Evolutionary conservation across 2,797 vertebrate genomes (phyloP), one percentile per base, ranked within the genome.

Genomic region (Enteromius trimaculatus): DNA sequence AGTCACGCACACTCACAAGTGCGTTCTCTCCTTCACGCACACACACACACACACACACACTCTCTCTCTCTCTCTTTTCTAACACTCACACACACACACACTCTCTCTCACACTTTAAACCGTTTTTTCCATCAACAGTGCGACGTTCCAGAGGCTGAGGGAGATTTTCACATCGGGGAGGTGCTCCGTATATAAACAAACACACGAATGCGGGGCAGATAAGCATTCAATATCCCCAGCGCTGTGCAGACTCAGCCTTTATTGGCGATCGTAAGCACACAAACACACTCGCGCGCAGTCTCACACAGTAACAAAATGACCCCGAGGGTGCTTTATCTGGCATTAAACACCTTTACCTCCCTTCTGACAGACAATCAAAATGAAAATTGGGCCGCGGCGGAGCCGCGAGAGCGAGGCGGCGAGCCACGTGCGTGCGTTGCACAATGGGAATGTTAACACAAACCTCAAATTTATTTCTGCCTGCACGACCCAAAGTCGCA

Each of bases 121-220:
- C 89, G 88, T 92, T 94, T 93, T 82, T 93, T 94, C 90, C 92
- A 94, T 92, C 89, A 86, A 92, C 92, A 95, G 94, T 93, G 92
- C 79, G 78, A 90, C 77, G 91, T 90, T 93, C 92, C 92, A 90
- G 93, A 91, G 86, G 87, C 93, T 92, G 93, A 92, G 91, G 92
- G 93, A 90, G 94, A 92, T 95, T 95, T 95, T 95, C 94, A 94
- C 94, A 93, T 92, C 87, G 88, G 91, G 89, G 86, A 86, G 87
- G 89, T 88, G 88, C 88, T 92, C 80, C 81, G 70, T 53, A 60
- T 55, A 77, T 80, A 85, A 79, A 70, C 76, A 84, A 53, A 80
- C 80, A 58, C 58, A 71, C n/a, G 47, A 37, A 80, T 51, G 34
- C 65, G 29, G 78, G 88, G 60, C 88, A 51, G 89, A 93, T 93